These are phyloP conservation scores for Scomber colias DNA, from an alignment of 2,113 vertebrate genomes.

Conservation along the genomic window DNA sequence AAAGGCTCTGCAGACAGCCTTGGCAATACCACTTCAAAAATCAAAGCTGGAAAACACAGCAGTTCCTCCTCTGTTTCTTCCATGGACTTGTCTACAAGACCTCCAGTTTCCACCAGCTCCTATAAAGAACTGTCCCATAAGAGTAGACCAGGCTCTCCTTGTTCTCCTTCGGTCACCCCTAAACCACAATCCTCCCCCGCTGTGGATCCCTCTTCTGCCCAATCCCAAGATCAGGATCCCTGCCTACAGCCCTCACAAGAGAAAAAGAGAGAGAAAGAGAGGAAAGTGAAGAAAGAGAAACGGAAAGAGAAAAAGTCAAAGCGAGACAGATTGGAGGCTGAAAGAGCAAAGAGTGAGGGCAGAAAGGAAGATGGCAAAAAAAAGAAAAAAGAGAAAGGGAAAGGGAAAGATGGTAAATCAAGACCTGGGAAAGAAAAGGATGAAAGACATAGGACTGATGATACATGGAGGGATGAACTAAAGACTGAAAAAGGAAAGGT, in stretches of 20 bases:
- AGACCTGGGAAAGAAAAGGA: conserved; percentile 65
- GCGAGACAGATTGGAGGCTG: conserved; percentile 53
- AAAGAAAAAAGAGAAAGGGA: conserved; percentile 76
- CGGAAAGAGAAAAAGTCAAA: conserved; percentile 71
- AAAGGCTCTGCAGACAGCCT: conserved; percentile 86
- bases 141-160: conserved; percentile 57
- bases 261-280: conserved; percentile 68
- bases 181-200: conserved; percentile 56
- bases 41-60: conserved; percentile 82
- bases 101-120: conserved; percentile 41
- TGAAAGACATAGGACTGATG: conserved; percentile 50
- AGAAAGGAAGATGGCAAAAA: conserved; percentile 67
- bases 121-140: conserved; percentile 62
- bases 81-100: conserved; percentile 51
- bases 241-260: conserved; percentile 33
- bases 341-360: conserved; percentile 50
- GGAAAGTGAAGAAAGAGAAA: conserved; percentile 76
- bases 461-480: conserved; percentile 53
- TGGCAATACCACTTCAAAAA: conserved; percentile 88
- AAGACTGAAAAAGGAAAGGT: conserved; percentile 58
- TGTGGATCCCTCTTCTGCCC: conserved; percentile 32
- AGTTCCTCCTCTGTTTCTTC: conserved; percentile 58
- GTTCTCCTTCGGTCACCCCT: conserved; percentile 48
- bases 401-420: conserved; percentile 65
- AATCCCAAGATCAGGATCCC: conserved; percentile 46